Conservation (phyloP, 2,113 vertebrate genomes). For the Dasypus novemcinctus region DNA sequence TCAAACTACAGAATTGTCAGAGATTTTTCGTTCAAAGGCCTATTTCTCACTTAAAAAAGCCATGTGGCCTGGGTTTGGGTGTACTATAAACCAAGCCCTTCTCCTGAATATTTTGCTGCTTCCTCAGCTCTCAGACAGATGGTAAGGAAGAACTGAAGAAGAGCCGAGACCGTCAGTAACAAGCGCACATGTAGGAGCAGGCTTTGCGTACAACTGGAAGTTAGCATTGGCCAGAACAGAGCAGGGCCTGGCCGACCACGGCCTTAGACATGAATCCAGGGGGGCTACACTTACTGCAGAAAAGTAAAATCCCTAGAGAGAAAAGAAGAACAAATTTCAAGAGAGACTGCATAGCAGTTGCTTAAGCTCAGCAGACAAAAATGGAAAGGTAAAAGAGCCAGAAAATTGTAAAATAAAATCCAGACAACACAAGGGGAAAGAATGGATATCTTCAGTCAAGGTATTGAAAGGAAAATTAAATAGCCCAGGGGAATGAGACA, state of each 20-base stretch:
- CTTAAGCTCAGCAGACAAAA: neutral
- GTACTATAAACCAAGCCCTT: neutral
- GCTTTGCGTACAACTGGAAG: neutral
- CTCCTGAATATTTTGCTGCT: constrained; percentile 17
- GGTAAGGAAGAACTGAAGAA: neutral
- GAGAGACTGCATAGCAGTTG: neutral
- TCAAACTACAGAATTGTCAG: constrained; percentile 6
- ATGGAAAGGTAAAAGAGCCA: neutral
- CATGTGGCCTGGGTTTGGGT: neutral
- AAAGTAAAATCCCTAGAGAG: neutral
- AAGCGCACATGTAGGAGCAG: neutral
- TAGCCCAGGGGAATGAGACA: neutral
- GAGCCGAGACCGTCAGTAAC: neutral
- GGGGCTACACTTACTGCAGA: neutral
- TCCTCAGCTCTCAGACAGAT: neutral
- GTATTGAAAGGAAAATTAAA: neutral
- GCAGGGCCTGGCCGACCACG: neutral
- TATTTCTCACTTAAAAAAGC: neutral
- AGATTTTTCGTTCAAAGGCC: neutral
- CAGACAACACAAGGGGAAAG: neutral
- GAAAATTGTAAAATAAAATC: constrained; percentile 14
- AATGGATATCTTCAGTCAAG: constrained; percentile 16
- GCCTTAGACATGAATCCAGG: neutral
- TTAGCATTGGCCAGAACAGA: neutral
- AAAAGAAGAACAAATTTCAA: neutral